Base-by-base conservation (phyloP, 1,140 invertebrate genomes). In the Musca domestica region DNA sequence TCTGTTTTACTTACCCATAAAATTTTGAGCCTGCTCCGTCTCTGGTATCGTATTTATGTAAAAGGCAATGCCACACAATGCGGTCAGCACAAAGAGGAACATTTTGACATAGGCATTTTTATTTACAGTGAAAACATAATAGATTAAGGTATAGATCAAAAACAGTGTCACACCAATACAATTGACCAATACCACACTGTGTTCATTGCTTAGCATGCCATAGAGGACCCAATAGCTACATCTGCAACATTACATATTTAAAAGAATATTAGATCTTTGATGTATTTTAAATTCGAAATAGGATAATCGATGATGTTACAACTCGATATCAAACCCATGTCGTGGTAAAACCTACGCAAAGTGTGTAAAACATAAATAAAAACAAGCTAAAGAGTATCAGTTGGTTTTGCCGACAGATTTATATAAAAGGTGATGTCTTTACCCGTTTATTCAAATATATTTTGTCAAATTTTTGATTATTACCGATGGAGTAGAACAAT, bases 161-260 rank as follows among this genome's bases (percentile, higher is more conserved):
- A 91, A 89, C 22, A 91, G 81, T 64, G 83, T 73, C 2, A 84
- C 74, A 14, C 90, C 90, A 74, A 90, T 85, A 41, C 85, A 75
- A 75, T 92, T 92, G 10, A 91, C 89, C 64, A 87, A 77, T 22
- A 88, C 84, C 56, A 92, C 75, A 64, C 87, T 88, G 14, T 74
- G 76, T 75, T 91, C 89, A 63, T 83, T 76, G 56, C 88, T 87
- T 67, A 91, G 76, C 56, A 87, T 80, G n/a, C 89, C 89, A 82
- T 91, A 91, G 69, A 85, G 83, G n/a, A 90, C 70, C 89, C 89
- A 91, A 52, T 90, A 82, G 74, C 85, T 77, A 56, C 78, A 81
- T 47, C 74, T 30, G 71, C 74, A 73, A 66, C 73, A 63, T 23
- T 7, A 34, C 22, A 47, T n/a, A 52, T 10, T 19, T n/a, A 14